These are phyloP conservation scores for Microchirus variegatus DNA, from an alignment of 2,797 vertebrate species.

Conservation along the genomic window DNA sequence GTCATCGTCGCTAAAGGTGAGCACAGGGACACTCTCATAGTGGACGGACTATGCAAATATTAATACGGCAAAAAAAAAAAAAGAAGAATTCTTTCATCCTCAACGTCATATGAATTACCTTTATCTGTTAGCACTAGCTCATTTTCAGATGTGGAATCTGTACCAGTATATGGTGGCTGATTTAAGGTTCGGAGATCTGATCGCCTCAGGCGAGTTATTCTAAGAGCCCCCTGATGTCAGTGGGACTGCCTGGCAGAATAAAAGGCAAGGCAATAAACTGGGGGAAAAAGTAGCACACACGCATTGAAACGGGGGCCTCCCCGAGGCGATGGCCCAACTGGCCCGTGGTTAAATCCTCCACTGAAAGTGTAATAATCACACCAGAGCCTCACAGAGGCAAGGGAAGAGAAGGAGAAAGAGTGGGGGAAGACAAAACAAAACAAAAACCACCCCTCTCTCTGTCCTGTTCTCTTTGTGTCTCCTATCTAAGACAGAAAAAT, in stretches of 20 bases:
- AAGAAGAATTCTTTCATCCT: conserved; percentile 42
- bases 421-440: conserved; percentile 62
- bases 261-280: conserved; percentile 87
- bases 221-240: conserved; percentile 86
- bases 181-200: conserved; percentile 85
- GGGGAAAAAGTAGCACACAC: conserved; percentile 80
- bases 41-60: conserved; percentile 33
- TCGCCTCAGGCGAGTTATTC: conserved; percentile 86
- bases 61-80: conserved; percentile 36
- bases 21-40: conserved; percentile 5
- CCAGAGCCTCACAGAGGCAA: conserved; percentile 79
- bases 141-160: conserved; percentile 77
- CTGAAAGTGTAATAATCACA: conserved; percentile 89
- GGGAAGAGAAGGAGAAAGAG: conserved; percentile 54
- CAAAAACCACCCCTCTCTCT: conserved; percentile 67
- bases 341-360: conserved; percentile 88
- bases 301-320: conserved; percentile 85
- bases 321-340: conserved; percentile 87
- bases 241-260: conserved; percentile 87
- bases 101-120: conserved; percentile 58
- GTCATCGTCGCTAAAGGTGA: conserved; percentile 15
- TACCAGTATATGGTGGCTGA: conserved; percentile 79
- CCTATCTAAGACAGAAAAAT: conserved; percentile 63
- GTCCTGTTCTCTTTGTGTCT: conserved; percentile 81
- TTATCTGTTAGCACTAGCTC: conserved; percentile 66